Evolutionary conservation across 2,797 vertebrate species (phyloP).

Genomic region (Thaleichthys pacificus): DNA sequence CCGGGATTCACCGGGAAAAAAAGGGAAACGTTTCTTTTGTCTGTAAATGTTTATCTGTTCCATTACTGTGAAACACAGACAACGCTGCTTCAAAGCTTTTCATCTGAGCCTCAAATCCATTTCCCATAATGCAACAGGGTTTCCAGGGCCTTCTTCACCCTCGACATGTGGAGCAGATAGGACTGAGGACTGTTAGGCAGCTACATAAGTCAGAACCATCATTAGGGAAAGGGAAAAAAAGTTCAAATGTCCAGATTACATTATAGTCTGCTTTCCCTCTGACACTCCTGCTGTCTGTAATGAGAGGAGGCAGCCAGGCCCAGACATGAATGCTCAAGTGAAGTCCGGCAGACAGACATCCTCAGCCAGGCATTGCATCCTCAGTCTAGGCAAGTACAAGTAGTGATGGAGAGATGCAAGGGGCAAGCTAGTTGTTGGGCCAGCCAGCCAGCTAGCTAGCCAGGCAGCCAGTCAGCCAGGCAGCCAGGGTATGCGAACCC

Average conservation of each 20-base stretch:
- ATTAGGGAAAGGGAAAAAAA: constrained; percentile 69
- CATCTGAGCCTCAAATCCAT: background rate
- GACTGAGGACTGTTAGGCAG: constrained; percentile 65
- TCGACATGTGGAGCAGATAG: constrained; percentile 59
- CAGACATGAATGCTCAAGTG: constrained; percentile 79
- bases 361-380: constrained; percentile 64
- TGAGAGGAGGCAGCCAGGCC: constrained; percentile 69
- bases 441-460: constrained; percentile 35
- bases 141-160: constrained; percentile 33
- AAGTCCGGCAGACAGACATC: constrained; percentile 71
- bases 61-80: background rate
- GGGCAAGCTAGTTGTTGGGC: background rate
- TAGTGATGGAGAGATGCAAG: constrained; percentile 53
- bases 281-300: constrained; percentile 80
- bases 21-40: background rate
- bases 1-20: background rate
- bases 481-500: constrained; percentile 61
- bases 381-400: constrained; percentile 76
- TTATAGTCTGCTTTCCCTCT: constrained; percentile 73
- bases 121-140: constrained; percentile 23
- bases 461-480: constrained; percentile 48
- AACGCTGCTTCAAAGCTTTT: background rate
- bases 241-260: constrained; percentile 80
- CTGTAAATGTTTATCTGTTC: background rate
- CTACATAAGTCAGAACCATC: constrained; percentile 69